Evolutionary conservation across 1,140 invertebrate species (phyloP).

Genomic region (Leptopilina clavipes): DNA sequence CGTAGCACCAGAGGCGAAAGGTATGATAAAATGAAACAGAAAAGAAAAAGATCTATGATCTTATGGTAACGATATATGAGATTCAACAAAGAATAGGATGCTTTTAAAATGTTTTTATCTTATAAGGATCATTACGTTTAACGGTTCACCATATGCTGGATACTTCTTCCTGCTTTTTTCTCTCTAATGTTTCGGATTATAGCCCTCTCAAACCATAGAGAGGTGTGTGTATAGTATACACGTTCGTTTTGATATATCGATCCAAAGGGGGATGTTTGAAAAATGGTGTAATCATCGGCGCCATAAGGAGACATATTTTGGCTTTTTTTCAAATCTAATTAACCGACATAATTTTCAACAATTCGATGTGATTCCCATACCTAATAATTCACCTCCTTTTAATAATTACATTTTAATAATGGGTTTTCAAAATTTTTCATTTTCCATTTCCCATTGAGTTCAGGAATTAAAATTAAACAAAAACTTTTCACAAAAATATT

Average conservation of each 20-base stretch:
- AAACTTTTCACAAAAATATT: no score
- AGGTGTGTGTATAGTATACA: no score
- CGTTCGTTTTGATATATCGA: not conserved
- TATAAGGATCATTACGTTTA: no score
- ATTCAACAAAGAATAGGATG: not conserved
- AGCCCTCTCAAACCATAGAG: no score
- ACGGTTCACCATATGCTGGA: no score
- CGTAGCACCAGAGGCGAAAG: not conserved
- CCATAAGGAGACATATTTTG: no score
- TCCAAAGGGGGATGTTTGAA: not conserved
- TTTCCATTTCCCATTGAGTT: no score
- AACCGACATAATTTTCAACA: not conserved
- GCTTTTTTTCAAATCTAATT: not conserved
- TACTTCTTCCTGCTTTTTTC: not conserved
- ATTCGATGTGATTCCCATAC: not conserved
- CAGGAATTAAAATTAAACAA: no score
- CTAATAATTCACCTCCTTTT: no score
- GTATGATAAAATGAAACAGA: not conserved
- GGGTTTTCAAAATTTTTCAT: no score
- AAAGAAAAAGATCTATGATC: not conserved
- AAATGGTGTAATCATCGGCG: not conserved
- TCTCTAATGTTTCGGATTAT: not conserved
- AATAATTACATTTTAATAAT: no score
- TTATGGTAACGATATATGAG: slow-evolving; percentile 8
- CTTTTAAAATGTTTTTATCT: no score